phyloP scores from a whole-genome alignment of 2,888 invertebrate species.

The Sminthurides aquaticus region DNA sequence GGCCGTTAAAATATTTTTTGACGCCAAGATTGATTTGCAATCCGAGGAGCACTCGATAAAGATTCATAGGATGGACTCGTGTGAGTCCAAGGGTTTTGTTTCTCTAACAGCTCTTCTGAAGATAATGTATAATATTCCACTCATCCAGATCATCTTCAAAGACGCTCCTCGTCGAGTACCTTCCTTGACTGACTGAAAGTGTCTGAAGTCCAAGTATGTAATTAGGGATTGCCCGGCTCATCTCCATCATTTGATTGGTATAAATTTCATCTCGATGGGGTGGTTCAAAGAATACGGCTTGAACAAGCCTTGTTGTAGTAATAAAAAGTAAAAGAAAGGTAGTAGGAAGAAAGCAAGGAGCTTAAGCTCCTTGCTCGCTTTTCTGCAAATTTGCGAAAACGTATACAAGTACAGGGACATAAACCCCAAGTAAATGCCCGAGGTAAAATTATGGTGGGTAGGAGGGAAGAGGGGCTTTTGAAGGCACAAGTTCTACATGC shows the following conservation, averaged over 20 bases:
- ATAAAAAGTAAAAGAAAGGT: no score
- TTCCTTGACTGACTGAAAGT: not conserved
- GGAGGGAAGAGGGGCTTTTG: no score
- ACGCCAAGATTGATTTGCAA: slow-evolving; percentile 24
- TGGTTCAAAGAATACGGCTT: not conserved
- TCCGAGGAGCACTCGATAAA: not conserved
- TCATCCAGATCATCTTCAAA: not conserved
- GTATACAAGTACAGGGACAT: no score
- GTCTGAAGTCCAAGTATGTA: not conserved
- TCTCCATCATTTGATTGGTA: not conserved
- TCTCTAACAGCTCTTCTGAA: not conserved
- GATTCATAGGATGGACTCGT: not conserved
- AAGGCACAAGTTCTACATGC: no score
- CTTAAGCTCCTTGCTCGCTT: no score
- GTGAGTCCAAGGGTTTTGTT: not conserved
- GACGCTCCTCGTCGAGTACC: not conserved
- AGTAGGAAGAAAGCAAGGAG: no score
- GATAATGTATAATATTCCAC: not conserved
- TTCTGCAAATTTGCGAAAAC: no score
- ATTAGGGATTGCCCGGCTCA: not conserved
- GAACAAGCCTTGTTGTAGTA: no score
- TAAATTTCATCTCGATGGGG: not conserved
- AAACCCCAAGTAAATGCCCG: no score
- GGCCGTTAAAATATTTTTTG: slow-evolving; percentile 14
- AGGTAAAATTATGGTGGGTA: no score